Conservation (phyloP, 2,888 invertebrate genomes). For the Heliconius ismenius region DNA sequence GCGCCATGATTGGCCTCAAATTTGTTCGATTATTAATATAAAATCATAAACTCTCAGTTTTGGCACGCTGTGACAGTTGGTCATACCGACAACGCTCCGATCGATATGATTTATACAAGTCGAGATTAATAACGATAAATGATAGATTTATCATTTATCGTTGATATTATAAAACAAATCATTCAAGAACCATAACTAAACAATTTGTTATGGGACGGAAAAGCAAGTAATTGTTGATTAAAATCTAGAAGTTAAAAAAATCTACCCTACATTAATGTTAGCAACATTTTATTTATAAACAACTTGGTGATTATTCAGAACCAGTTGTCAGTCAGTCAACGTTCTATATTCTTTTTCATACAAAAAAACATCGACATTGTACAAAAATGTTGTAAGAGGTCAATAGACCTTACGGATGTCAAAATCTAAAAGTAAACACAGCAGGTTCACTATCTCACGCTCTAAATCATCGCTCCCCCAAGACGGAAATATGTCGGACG, state of each 20-base stretch:
- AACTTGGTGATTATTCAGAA: too few species aligned
- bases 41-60: too few species aligned
- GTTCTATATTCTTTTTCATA: neutral
- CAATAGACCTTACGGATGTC: slow-evolving; percentile 53
- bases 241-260: neutral
- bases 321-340: too few species aligned
- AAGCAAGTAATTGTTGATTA: slow-evolving; percentile 18
- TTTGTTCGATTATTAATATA: too few species aligned
- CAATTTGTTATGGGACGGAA: slow-evolving; percentile 29
- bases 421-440: slow-evolving; percentile 54
- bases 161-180: slow-evolving; percentile 18
- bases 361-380: neutral
- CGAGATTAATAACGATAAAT: slow-evolving; percentile 16
- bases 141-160: slow-evolving; percentile 23
- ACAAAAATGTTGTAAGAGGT: slow-evolving; percentile 39
- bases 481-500: slow-evolving; percentile 59
- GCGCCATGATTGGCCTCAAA: too few species aligned
- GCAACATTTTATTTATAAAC: too few species aligned
- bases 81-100: too few species aligned
- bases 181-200: slow-evolving; percentile 30
- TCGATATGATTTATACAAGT: neutral
- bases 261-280: too few species aligned
- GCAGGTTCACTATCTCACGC: slow-evolving; percentile 54
- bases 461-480: slow-evolving; percentile 62
- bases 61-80: too few species aligned